Base-by-base conservation (phyloP, 2,888 invertebrate species). In the Sepiola atlantica region DNA sequence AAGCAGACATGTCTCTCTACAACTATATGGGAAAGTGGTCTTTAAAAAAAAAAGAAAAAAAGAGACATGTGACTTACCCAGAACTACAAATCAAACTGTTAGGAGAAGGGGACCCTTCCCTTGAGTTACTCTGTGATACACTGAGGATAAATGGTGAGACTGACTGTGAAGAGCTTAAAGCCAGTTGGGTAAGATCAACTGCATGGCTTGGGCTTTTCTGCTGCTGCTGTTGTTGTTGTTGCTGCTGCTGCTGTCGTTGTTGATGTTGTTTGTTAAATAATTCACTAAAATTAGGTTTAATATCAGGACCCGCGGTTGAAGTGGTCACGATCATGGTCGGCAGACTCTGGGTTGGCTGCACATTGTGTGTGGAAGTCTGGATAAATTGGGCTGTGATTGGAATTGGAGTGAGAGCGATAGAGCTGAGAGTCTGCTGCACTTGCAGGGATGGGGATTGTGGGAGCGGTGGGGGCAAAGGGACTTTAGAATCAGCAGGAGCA, bases 311-410 rank as follows among this genome's bases (percentile, higher is more conserved):
- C 28, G 93, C 24, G 35, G 93, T 35, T n/a, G 93, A 93, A 6
- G 91, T 95, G 55, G 96, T 95, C 24, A 96, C 95, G 94, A 96
- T 95, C 28, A 96, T 95, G 55, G 96, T 95, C 28, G 95, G 95
- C 54, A 96, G 92, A 21, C 95, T 95, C 92, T 96, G 96, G 16
- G 94, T 94, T 61, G 57, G 55, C 21, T 93, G 93, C 1, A 92
- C 92, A 12, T 54, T 92, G 2, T 45, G 92, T 18, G 92, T 55
- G 55, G 57, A 94, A 35, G 95, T 95, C 92, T 96, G 96, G 28
- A 96, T 94, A 93, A 96, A 94, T 45, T 95, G 95, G 45, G 96
- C 95, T 32, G 96, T 96, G 93, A 96, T 96, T 94, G 95, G 96
- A 61, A 96, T 96, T 93, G 95, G 95, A 93, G 96, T 96, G 35